A percentile compares a stretch with the other conserved stretches of the same genome.
phyloP scores from a whole-genome alignment of 2,113 vertebrate genomes.

The Barnardius zonarius region DNA sequence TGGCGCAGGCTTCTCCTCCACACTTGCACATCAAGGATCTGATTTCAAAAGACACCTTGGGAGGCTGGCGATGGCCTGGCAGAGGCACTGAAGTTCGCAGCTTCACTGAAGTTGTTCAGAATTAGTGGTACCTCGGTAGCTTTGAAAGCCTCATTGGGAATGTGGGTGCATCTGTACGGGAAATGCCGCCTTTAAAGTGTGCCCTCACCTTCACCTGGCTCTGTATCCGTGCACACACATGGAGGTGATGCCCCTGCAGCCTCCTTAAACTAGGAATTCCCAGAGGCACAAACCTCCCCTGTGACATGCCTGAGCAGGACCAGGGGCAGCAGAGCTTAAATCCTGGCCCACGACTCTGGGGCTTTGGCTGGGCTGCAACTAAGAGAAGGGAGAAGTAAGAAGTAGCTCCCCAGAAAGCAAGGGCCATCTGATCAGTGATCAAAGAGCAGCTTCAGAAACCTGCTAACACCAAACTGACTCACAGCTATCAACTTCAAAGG shows the following conservation, averaged over 20 bases:
- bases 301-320: neutral
- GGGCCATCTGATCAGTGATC: neutral
- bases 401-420: neutral
- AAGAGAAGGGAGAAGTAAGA: neutral
- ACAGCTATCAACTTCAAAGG: constrained; percentile 18
- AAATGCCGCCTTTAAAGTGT: neutral
- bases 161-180: neutral
- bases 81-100: neutral
- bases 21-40: neutral
- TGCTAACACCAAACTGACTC: constrained; percentile 15
- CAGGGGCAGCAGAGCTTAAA: neutral
- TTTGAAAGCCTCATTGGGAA: neutral
- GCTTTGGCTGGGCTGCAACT: neutral
- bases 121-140: neutral
- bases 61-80: neutral
- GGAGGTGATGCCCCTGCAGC: neutral
- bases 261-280: neutral
- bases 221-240: neutral
- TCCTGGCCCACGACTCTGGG: neutral
- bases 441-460: neutral
- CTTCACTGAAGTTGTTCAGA: neutral
- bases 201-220: neutral
- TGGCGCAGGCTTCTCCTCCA: neutral
- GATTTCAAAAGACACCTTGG: neutral
- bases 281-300: neutral